Percentiles rank a stretch among this genome's conserved stretches.
Conservation (phyloP, 2,113 vertebrate species). For the Fregetta grallaria region DNA sequence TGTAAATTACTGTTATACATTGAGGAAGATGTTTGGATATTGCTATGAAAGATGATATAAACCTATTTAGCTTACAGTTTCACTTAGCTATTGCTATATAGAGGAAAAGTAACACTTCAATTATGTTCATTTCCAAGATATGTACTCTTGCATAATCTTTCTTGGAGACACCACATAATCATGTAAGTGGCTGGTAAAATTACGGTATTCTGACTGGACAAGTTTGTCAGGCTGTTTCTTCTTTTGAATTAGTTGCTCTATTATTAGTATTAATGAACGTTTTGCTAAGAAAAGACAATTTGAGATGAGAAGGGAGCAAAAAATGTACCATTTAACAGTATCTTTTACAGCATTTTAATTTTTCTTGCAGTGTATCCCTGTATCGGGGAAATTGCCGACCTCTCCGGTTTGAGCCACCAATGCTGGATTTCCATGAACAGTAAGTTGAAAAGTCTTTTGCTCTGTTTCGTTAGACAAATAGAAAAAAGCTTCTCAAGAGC, state of each 20-base stretch:
- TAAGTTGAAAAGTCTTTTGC: conserved; percentile 74
- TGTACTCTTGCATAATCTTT: neutral
- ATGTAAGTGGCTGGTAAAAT: neutral
- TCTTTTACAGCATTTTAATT: conserved; percentile 36
- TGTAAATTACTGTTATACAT: neutral
- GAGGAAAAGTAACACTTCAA: neutral
- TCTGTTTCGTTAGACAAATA: neutral
- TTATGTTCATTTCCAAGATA: neutral
- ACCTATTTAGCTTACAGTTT: neutral
- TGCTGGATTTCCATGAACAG: conserved; percentile 99
- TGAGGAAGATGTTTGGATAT: neutral
- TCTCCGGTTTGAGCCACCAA: conserved; percentile 96
- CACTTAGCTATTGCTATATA: neutral
- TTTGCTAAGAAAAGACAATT: neutral
- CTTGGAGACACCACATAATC: neutral
- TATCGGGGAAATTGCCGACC: conserved; percentile 94
- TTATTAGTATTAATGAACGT: neutral
- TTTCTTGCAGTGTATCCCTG: conserved; percentile 84
- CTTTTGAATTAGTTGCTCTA: neutral
- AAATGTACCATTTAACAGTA: neutral
- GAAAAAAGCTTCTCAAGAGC: neutral
- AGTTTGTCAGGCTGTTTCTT: conserved; percentile 61
- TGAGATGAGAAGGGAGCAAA: neutral
- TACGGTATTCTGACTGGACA: neutral
- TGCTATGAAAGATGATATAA: neutral